A percentile compares a stretch with the other conserved stretches of the same genome.
These are phyloP conservation scores for Dendrocincla fuliginosa DNA, from an alignment of 2,797 vertebrate species.

Conservation along the genomic window DNA sequence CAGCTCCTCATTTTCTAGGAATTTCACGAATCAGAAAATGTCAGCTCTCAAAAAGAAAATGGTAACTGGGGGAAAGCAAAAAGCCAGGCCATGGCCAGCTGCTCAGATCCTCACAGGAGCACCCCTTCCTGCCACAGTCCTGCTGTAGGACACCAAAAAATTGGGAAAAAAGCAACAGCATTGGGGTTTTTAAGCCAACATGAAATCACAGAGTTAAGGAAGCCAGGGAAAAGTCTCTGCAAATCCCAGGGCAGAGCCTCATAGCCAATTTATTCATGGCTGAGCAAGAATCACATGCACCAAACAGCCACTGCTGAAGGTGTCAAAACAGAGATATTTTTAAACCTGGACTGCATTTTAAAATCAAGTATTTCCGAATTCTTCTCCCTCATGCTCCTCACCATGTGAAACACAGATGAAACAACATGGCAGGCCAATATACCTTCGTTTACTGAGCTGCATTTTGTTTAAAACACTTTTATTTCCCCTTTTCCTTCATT, in stretches of 20 bases:
- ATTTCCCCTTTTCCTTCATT: background rate
- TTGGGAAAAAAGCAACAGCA: rapidly evolving
- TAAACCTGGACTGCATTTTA: background rate
- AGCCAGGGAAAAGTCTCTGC: background rate
- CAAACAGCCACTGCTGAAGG: background rate
- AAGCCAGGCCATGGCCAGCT: background rate
- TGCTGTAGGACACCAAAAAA: background rate
- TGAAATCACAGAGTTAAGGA: background rate
- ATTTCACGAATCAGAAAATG: conserved; percentile 16
- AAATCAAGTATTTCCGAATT: background rate
- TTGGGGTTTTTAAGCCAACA: rapidly evolving
- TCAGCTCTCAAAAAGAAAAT: conserved; percentile 12
- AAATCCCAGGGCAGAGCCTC: background rate
- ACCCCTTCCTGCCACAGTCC: background rate
- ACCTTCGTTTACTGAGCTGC: background rate
- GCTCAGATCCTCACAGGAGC: background rate
- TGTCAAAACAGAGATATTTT: conserved; percentile 1
- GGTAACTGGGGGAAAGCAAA: background rate
- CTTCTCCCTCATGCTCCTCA: background rate
- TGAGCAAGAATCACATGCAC: background rate
- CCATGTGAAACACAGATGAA: background rate
- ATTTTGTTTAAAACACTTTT: background rate
- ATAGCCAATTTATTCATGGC: background rate
- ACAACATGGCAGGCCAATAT: background rate
- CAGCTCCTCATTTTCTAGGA: conserved; percentile 51